Percentiles rank a stretch among this genome's conserved stretches.
phyloP scores from a whole-genome alignment of 2,888 invertebrate genomes.

The Aporophyla lueneburgensis region DNA sequence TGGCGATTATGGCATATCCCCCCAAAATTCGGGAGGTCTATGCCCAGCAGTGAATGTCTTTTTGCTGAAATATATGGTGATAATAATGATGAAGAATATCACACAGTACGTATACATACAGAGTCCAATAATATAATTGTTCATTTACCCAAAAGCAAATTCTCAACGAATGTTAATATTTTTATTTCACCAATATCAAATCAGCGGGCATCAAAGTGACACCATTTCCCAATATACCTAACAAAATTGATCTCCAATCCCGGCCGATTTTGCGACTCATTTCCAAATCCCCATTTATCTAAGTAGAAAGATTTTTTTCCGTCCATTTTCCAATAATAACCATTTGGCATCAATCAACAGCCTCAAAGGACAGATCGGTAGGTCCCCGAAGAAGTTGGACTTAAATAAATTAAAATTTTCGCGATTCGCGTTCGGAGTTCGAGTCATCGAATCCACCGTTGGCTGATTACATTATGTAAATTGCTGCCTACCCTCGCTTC shows the following conservation, averaged over 20 bases:
- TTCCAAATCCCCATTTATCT: constrained; percentile 50
- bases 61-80: no score
- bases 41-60: no score
- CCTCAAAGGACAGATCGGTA: constrained; percentile 64
- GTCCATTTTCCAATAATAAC: constrained; percentile 64
- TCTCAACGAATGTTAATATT: neutral
- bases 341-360: constrained; percentile 67
- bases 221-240: constrained; percentile 24
- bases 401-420: constrained; percentile 85
- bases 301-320: constrained; percentile 54
- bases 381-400: constrained; percentile 69
- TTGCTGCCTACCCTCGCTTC: constrained; percentile 75
- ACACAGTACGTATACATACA: neutral
- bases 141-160: neutral
- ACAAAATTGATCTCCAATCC: constrained; percentile 39
- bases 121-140: neutral
- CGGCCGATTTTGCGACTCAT: constrained; percentile 36
- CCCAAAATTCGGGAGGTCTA: no score
- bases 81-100: no score
- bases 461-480: constrained; percentile 88
- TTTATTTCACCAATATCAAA: neutral
- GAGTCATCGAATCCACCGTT: constrained; percentile 84
- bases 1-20: no score
- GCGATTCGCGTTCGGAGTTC: constrained; percentile 75
- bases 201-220: constrained; percentile 29